Conservation (phyloP, 2,888 invertebrate species). For the Pocota personata region DNA sequence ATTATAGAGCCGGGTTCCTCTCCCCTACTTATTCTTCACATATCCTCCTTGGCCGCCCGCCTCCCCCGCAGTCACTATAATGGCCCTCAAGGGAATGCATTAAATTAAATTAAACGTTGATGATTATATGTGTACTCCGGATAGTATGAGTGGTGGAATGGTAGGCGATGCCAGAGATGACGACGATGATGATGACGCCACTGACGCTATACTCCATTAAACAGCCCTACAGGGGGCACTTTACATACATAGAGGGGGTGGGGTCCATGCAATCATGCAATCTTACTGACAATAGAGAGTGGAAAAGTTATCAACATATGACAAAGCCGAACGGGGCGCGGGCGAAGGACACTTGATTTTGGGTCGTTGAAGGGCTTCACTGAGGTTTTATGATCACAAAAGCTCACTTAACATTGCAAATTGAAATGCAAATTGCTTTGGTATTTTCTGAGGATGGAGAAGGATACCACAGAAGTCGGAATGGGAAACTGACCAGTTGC, state of each 20-base stretch:
- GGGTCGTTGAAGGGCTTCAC: constrained; percentile 42
- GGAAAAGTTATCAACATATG: constrained; percentile 51
- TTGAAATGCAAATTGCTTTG: constrained; percentile 73
- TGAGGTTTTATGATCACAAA: constrained; percentile 66
- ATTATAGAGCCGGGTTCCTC: constrained; percentile 47
- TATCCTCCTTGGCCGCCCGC: not conserved
- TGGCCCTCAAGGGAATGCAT: constrained; percentile 70
- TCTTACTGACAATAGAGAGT: constrained; percentile 34
- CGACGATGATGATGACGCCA: constrained; percentile 67
- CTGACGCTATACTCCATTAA: constrained; percentile 71
- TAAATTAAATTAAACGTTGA: constrained; percentile 74
- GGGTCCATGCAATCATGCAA: constrained; percentile 46
- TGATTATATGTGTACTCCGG: constrained; percentile 65
- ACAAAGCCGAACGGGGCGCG: not conserved
- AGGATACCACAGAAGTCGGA: constrained; percentile 31
- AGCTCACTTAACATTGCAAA: constrained; percentile 72
- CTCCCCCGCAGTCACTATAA: constrained; percentile 33
- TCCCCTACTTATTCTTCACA: not conserved
- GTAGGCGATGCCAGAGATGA: constrained; percentile 23
- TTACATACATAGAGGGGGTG: constrained; percentile 16
- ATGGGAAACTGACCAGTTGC: constrained; percentile 54
- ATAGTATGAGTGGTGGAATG: constrained; percentile 1
- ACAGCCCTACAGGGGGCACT: constrained; percentile 64
- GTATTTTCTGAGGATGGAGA: constrained; percentile 43
- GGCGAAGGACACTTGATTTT: constrained; percentile 39